phyloP scores from a whole-genome alignment of 2,888 invertebrate species.

The Acholoe squamosa region DNA sequence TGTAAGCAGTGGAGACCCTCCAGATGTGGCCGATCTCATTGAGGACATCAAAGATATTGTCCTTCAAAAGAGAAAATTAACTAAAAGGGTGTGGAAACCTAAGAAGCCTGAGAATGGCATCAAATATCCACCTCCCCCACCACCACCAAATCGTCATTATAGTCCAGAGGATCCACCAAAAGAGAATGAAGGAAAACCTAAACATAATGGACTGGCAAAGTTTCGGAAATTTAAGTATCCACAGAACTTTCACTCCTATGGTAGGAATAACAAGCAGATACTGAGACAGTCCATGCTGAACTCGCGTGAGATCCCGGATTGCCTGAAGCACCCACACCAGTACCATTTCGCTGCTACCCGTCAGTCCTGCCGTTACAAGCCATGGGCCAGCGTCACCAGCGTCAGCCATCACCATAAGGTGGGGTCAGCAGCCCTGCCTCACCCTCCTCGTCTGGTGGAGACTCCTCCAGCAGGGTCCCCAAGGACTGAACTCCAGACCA shows the following conservation, averaged over 20 bases:
- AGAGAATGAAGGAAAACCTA: background rate
- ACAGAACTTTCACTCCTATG: constrained; percentile 9
- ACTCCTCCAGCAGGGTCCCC: background rate
- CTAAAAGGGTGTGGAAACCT: background rate
- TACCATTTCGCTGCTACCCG: background rate
- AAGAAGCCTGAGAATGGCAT: constrained; percentile 26
- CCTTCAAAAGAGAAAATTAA: background rate
- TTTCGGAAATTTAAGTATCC: constrained; percentile 24
- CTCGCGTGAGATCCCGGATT: background rate
- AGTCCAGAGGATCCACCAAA: background rate
- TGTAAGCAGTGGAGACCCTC: background rate
- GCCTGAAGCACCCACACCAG: constrained; percentile 2
- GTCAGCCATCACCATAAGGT: constrained; percentile 13
- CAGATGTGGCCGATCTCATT: background rate
- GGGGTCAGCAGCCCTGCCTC: background rate
- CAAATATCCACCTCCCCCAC: background rate
- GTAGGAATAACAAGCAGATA: background rate
- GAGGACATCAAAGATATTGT: background rate
- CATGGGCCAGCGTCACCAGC: background rate
- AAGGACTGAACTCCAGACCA: background rate
- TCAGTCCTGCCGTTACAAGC: constrained; percentile 39
- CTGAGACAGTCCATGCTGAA: background rate
- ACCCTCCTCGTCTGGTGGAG: background rate
- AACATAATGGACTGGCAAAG: background rate
- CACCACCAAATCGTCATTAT: background rate